These are phyloP conservation scores for Sylvietta virens DNA, from an alignment of 2,113 vertebrate species.

Conservation along the genomic window DNA sequence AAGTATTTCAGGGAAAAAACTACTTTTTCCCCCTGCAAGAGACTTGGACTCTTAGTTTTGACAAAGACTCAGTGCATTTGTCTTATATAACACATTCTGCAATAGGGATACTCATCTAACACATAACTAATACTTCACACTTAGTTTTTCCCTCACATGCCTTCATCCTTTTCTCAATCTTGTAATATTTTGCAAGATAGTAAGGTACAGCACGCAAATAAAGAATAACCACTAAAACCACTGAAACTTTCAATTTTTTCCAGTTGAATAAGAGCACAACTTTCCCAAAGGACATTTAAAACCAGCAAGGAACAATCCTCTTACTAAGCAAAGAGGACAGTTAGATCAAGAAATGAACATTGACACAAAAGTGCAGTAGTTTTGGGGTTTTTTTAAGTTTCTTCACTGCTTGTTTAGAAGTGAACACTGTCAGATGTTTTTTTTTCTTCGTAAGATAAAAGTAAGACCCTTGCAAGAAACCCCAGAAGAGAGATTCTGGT, in stretches of 20 bases:
- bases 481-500: background rate
- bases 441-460: background rate
- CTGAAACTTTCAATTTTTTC: background rate
- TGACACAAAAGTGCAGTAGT: background rate
- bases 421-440: background rate
- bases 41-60: background rate
- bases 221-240: background rate
- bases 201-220: background rate
- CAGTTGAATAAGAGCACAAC: background rate
- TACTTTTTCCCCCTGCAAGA: background rate
- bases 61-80: background rate
- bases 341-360: background rate
- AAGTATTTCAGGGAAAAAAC: background rate
- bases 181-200: background rate
- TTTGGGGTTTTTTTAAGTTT: background rate
- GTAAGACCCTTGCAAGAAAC: background rate
- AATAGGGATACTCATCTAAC: background rate
- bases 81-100: background rate
- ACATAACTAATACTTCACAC: background rate
- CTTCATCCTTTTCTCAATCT: background rate
- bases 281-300: background rate
- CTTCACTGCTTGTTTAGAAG: background rate
- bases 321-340: background rate
- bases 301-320: background rate
- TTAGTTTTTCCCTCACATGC: background rate